Base-by-base conservation (phyloP, 2,113 vertebrate genomes). In the Sturnus vulgaris region DNA sequence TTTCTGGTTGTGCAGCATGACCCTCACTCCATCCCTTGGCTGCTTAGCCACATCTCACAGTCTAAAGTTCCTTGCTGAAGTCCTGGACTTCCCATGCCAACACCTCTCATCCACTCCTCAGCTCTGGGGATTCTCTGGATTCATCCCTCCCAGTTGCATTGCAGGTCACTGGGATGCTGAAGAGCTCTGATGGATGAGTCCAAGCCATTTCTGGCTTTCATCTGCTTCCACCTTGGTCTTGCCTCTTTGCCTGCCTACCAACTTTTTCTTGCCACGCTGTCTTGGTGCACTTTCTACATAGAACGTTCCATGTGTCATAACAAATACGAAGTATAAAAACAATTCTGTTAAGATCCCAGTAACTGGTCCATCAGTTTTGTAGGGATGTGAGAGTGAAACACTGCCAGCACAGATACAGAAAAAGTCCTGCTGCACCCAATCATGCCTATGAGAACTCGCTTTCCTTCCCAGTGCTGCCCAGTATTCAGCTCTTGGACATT, bases 101-200 rank as follows among this genome's bases (percentile, higher is more conserved):
- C 30, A 7, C 39, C 27, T 61, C 52, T 22, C 22, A 31, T 8
- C 11, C 0, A 0, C 9, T 64, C 7, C 20, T 68, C 27, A 23
- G 30, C 49, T 68, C 35, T 33, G 20, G 25, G 11, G 5, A 6
- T 1, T n/a, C 14, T 44, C 31, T 83, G 20, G 1, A 7, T 46
- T 86, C 37, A 25, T 13, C 11, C 12, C 7, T 61, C 28, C 16
- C 20, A 42, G 47, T 33, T 89, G 47, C 17, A 16, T 4, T 46
- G 7, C 56, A n/a, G 23, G 18, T 46, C 47, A 23, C 28, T 40
- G 60, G 22, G 42, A 15, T 81, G 46, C 47, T 61, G n/a, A 39
- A 61, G 65, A 75, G 17, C n/a, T 87, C 56, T 87, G 16, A 33
- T 16, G 30, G 73, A 53, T 16, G 70, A 24, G 15, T 20, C 23